Evolutionary conservation across 2,797 vertebrate species (phyloP), one percentile per base, ranked within the genome.

Genomic region (Parauchenoglanis ngamensis): DNA sequence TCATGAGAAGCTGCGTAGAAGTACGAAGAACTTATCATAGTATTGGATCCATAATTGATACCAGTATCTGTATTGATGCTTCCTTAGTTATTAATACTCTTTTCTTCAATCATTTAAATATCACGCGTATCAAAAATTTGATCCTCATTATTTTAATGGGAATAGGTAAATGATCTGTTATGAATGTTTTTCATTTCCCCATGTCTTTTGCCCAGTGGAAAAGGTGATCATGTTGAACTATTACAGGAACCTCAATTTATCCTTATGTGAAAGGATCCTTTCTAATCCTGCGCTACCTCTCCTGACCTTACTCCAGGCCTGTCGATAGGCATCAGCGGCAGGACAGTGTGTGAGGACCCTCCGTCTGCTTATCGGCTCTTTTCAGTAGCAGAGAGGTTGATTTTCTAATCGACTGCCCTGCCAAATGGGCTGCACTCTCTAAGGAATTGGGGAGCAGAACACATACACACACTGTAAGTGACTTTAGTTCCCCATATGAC

Each of bases 361-460:
- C 46, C 40, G 49, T 83, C 80, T 88, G 84, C 87, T 88, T 88
- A 88, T 88, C 87, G 76, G 68, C 57, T 54, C 77, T 85, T 88
- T 88, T 90, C 68, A 87, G 87, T 77, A 70, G 85, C 83, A 61
- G 67, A 85, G 57, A 78, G 86, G 89, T 86, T 77, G 86, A 86
- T 87, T 87, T 80, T 88, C 79, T 88, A 85, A 88, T 85, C 86
- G 59, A 87, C 84, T 88, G 78, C 72, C 82, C 40, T 83, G 72
- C 83, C 76, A 82, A 88, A 87, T 88, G 78, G 85, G 75, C 54
- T 65, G 61, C 31, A 17, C 49, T 84, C 85, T 88, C 85, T 28
- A 15, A 54, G 67, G 85, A 88, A 68, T 81, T 54, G 72, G 54
- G 54, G 28, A 65, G 63, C 44, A 61, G 65, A 44, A 65, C 12